Conservation (phyloP, 2,888 invertebrate genomes). For the Cheilosia scutellata region DNA sequence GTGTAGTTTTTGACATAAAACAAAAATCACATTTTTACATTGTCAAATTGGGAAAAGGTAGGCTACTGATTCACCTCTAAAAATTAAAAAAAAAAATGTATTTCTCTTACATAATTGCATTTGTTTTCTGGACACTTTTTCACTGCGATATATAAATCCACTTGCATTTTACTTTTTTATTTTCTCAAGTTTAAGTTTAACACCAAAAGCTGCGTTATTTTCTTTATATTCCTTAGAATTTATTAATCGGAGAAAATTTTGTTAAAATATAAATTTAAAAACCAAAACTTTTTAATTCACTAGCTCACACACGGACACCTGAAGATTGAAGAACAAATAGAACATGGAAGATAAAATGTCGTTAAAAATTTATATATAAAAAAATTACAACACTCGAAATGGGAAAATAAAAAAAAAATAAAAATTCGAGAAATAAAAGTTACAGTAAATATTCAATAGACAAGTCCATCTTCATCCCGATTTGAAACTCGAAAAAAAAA, state of each 20-base stretch:
- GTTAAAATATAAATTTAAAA: constrained; percentile 7
- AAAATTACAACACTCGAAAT: too few species aligned
- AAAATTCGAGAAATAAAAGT: constrained; percentile 8
- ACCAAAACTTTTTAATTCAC: constrained; percentile 6
- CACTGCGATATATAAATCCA: neutral
- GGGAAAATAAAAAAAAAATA: neutral
- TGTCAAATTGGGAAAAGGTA: neutral
- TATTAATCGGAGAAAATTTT: neutral
- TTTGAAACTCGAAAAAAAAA: constrained; percentile 33
- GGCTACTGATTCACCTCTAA: too few species aligned
- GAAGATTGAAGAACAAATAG: constrained; percentile 25
- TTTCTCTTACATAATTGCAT: constrained; percentile 43
- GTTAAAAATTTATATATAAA: too few species aligned
- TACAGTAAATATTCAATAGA: neutral
- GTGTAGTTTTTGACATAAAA: too few species aligned
- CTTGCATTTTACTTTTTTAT: constrained; percentile 13
- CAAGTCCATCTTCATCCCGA: constrained; percentile 49
- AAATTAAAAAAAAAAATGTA: neutral
- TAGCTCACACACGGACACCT: constrained; percentile 45
- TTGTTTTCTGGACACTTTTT: constrained; percentile 5
- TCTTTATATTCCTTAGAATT: neutral
- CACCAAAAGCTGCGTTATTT: neutral
- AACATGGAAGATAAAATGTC: neutral
- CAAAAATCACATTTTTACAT: neutral
- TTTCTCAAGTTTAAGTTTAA: constrained; percentile 7